phyloP scores from a whole-genome alignment of 2,888 invertebrate genomes.

The Diarsia brunnea region DNA sequence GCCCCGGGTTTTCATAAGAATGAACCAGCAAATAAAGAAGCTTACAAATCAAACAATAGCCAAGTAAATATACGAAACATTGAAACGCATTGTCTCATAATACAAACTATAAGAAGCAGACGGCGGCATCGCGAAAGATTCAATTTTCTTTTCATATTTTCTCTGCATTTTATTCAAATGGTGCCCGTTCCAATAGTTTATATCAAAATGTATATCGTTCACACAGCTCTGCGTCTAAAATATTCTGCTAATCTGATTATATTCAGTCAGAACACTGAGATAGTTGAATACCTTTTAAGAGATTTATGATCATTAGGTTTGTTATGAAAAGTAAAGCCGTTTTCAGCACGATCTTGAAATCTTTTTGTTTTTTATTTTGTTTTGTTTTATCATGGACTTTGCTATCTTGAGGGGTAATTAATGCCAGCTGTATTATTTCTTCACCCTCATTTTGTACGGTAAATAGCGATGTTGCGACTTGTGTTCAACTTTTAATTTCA shows the following conservation, averaged over 20 bases:
- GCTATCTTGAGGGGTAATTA: slow-evolving; percentile 51
- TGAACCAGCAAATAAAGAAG: slow-evolving; percentile 50
- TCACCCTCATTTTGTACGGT: slow-evolving; percentile 7
- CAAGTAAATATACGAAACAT: slow-evolving; percentile 54
- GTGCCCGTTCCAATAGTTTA: slow-evolving; percentile 40
- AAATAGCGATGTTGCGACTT: slow-evolving; percentile 6
- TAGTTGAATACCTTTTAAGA: slow-evolving; percentile 46
- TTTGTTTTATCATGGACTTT: slow-evolving; percentile 34
- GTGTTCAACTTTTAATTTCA: slow-evolving; percentile 12
- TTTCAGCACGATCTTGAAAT: slow-evolving; percentile 41
- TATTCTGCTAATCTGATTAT: slow-evolving; percentile 52
- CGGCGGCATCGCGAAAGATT: slow-evolving; percentile 57
- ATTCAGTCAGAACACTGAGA: slow-evolving; percentile 27
- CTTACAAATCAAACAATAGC: slow-evolving; percentile 57
- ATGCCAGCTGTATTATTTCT: slow-evolving; percentile 44
- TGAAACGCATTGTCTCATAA: slow-evolving; percentile 58
- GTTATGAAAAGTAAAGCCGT: slow-evolving; percentile 37
- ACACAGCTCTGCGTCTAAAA: slow-evolving; percentile 41
- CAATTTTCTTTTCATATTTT: slow-evolving; percentile 66
- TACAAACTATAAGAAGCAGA: slow-evolving; percentile 57
- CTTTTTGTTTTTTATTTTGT: slow-evolving; percentile 35
- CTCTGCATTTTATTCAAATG: slow-evolving; percentile 57
- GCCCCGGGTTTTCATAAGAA: slow-evolving; percentile 45
- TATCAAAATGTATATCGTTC: slow-evolving; percentile 42
- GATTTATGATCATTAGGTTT: slow-evolving; percentile 56